These are phyloP conservation scores for Halcyon leucocephala DNA, from an alignment of 2,797 vertebrate species.

Conservation along the genomic window DNA sequence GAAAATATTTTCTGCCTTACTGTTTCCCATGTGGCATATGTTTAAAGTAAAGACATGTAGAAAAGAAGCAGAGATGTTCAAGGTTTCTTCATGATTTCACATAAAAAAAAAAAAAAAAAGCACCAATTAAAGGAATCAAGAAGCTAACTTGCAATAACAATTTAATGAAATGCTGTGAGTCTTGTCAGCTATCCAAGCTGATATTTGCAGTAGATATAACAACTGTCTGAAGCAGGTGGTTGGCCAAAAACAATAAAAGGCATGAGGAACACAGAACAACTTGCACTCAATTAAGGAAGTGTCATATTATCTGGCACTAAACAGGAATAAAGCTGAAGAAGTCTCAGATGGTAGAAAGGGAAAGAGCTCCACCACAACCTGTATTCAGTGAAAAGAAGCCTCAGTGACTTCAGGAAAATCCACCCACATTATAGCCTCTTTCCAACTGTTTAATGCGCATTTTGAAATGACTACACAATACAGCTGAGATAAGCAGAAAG, in stretches of 20 bases:
- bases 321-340: not conserved
- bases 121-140: not conserved
- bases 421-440: constrained; percentile 21
- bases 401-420: constrained; percentile 19
- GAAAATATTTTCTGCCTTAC: not conserved
- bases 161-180: not conserved
- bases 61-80: not conserved
- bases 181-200: not conserved
- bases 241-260: not conserved
- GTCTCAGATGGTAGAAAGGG: not conserved
- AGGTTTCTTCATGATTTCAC: not conserved
- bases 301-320: not conserved
- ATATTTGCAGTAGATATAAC: not conserved
- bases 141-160: not conserved
- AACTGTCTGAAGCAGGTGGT: not conserved
- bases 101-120: not conserved
- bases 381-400: constrained; percentile 21
- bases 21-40: not conserved
- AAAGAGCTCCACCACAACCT: not conserved
- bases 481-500: constrained; percentile 70
- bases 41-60: not conserved
- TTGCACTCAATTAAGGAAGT: constrained; percentile 19
- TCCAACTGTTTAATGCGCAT: constrained; percentile 47
- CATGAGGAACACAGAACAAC: not conserved
- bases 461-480: constrained; percentile 32